Evolutionary conservation across 1,140 invertebrate genomes (phyloP).

Genomic region (Zeugodacus cucurbitae): DNA sequence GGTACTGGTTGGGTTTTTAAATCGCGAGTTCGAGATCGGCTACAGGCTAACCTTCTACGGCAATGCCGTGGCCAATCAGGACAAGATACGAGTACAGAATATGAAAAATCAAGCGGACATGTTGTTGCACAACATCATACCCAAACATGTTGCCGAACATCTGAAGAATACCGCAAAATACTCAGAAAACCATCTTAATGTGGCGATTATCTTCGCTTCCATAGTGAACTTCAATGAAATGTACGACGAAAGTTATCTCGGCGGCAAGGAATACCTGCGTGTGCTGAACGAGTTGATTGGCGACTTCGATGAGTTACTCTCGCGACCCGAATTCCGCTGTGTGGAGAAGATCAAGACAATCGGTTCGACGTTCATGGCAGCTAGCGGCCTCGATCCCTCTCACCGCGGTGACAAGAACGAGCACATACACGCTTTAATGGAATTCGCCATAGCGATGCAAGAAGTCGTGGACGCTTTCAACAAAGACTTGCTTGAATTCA

Average conservation of each 20-base stretch:
- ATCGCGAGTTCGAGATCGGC: conserved; percentile 94
- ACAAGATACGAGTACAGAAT: conserved; percentile 84
- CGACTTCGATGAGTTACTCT: conserved; percentile 94
- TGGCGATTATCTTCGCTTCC: conserved; percentile 94
- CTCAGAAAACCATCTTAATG: conserved; percentile 93
- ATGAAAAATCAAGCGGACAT: conserved; percentile 96
- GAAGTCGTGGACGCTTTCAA: conserved; percentile 89
- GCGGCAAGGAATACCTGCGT: conserved; percentile 91
- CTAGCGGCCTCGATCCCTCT: conserved; percentile 89
- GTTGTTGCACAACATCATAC: conserved; percentile 96
- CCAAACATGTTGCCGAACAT: conserved; percentile 91
- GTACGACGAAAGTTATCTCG: conserved; percentile 94
- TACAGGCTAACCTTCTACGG: conserved; percentile 94
- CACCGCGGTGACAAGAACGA: conserved; percentile 75
- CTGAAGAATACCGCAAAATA: conserved; percentile 94
- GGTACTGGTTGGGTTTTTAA: conserved; percentile 89
- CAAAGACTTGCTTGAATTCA: conserved; percentile 86
- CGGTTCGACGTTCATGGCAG: conserved; percentile 97
- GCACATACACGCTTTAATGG: conserved; percentile 87
- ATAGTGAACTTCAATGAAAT: conserved; percentile 97
- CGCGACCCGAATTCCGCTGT: conserved; percentile 82
- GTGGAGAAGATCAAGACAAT: conserved; percentile 99
- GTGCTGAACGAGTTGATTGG: conserved; percentile 95
- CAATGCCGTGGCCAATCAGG: conserved; percentile 86
- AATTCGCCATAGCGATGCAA: conserved; percentile 90